Base-by-base conservation (phyloP, 1,140 invertebrate genomes). In the Sycophila sp. region DNA sequence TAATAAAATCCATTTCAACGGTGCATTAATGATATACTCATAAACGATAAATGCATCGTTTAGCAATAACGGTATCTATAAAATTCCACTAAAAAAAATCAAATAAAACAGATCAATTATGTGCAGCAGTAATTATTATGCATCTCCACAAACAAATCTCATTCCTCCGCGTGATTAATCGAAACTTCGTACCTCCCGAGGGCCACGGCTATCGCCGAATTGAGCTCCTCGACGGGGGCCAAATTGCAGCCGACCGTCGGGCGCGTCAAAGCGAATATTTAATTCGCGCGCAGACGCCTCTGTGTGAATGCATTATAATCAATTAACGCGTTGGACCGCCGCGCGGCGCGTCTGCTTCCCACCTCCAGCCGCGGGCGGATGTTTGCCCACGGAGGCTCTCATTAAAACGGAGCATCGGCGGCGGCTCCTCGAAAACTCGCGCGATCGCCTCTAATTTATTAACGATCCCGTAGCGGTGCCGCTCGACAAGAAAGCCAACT, bases 241-340 rank as follows among this genome's bases (percentile, higher is more conserved):
- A 64, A 70, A 70, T 70, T 56, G 42, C 15, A 13, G 17, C 3
- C n/a, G 6, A 7, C 17, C 17, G 19, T 15, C 56, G 15, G n/a
- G 55, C 28, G 8, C 24, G 6, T 15, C 13, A 10, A 2, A 36
- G 45, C 7, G 22, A 51, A 60, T 34, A 40, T 55, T 63, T 42
- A 69, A 69, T 55, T 63, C 42, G 19, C 58, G 24, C 45, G 56
- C 17, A 26, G 34, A 34, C 24, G 47, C 51, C 28, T n/a, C n/a
- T n/a, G n/a, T n/a, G n/a, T n/a, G n/a, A n/a, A n/a, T 55, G 47
- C 32, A 47, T 47, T 47, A n/a, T n/a, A 47, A 49, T 68, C 65
- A 59, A 68, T 59, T 55, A 66, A 56, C n/a, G n/a, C n/a, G n/a
- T n/a, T n/a, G n/a, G n/a, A n/a, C n/a, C n/a, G n/a, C n/a, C n/a